Evolutionary conservation across 2,797 vertebrate species (phyloP).

Genomic region (Rhodeus uyekii): DNA sequence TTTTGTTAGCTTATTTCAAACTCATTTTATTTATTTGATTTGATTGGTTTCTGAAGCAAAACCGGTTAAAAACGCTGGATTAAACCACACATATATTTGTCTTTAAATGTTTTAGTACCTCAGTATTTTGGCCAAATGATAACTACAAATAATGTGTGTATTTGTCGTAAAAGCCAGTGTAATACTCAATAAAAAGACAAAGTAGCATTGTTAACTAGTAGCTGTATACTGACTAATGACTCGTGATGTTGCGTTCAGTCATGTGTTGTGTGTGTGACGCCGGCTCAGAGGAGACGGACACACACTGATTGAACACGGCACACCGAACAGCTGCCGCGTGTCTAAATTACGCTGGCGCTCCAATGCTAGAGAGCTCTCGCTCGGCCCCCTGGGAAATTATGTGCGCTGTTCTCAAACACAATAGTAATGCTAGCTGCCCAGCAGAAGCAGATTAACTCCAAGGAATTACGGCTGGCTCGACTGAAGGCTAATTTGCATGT

Average conservation of each 20-base stretch:
- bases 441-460: conserved; percentile 48
- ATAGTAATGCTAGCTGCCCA: conserved; percentile 56
- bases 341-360: conserved; percentile 56
- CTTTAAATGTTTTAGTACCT: background rate
- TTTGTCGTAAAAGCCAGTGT: background rate
- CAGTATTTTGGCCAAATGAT: background rate
- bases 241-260: conserved; percentile 6
- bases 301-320: conserved; percentile 46
- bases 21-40: background rate
- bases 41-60: background rate
- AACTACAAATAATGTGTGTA: background rate
- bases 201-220: conserved; percentile 72
- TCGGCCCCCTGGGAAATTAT: conserved; percentile 59
- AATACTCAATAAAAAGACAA: background rate
- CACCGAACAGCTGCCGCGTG: conserved; percentile 69
- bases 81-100: background rate
- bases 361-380: conserved; percentile 47
- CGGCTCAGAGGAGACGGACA: conserved; percentile 43
- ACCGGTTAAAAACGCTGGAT: background rate
- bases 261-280: conserved; percentile 65
- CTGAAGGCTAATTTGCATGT: conserved; percentile 46
- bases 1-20: background rate
- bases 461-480: conserved; percentile 32
- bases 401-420: conserved; percentile 58
- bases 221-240: conserved; percentile 68